Base-by-base conservation (phyloP, 2,888 invertebrate species). In the Lasioglossum villosulum region DNA sequence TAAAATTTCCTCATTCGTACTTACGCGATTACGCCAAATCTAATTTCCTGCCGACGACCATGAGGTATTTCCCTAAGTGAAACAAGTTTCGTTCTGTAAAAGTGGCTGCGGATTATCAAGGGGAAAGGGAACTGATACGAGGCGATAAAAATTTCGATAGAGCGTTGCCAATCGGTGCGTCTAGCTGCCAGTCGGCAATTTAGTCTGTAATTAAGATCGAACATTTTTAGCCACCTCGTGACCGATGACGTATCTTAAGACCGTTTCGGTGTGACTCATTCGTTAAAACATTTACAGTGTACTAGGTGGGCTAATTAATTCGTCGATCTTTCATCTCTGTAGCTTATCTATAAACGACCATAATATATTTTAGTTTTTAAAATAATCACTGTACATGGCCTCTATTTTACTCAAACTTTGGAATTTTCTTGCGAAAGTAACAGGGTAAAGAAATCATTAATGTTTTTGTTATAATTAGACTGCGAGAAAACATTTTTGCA, bases 1-100 rank as follows among this genome's bases (percentile, higher is more conserved):
- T 48, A 75, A 45, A 45, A 70, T 66, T n/a, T 39, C 34, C 73
- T 27, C 66, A 27, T 78, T 71, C 30, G 52, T 71, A 75, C 75
- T 82, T 78, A 78, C 30, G 74, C 74, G 74, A 82, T 84, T 78
- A 78, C 74, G 48, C 45, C 74, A 59, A 82, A 84, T 84, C 82
- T 78, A 84, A 84, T 84, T 84, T 82, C 74, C 74, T 75, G 77
- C 30, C 48, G 48, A 16, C 72, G 74, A 73, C 72, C 56, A 23
- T 82, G 71, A 74, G 78, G 63, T 42, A 66, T 27, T 71, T 34
- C 39, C 39, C 45, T 34, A 19, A 42, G 42, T 56, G 66, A 30
- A 72, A 78, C 78, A 39, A 59, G 78, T 83, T 83, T 56, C 78
- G 78, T 83, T 84, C 78, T 56, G 52, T 48, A 75, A 84, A 83